A percentile compares a stretch with the other conserved stretches of the same genome.
Evolutionary conservation across 2,888 invertebrate genomes (phyloP).

Genomic region (Caenorhabditis japonica): DNA sequence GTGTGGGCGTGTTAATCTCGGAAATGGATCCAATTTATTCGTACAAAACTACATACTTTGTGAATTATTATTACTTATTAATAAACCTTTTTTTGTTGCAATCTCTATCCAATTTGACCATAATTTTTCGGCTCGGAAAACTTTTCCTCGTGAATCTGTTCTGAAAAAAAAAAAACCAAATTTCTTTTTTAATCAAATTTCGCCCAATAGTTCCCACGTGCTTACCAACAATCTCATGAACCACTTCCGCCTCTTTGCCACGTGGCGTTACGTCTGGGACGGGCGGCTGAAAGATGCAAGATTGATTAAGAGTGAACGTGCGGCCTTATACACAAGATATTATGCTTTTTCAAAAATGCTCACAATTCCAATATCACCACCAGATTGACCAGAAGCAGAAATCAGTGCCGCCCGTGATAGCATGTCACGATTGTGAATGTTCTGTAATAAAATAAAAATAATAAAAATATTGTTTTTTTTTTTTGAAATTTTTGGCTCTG

Average conservation of each 20-base stretch:
- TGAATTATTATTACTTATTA: too few species aligned
- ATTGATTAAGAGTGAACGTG: slow-evolving; percentile 2
- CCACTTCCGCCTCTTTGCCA: slow-evolving; percentile 19
- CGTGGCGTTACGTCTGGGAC: slow-evolving; percentile 23
- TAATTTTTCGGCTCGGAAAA: slow-evolving; percentile 4
- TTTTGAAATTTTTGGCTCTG: too few species aligned
- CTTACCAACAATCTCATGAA: slow-evolving; percentile 31
- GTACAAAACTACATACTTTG: too few species aligned
- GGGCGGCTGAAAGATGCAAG: background rate
- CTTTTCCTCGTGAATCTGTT: slow-evolving; percentile 8
- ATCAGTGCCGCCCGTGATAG: slow-evolving; percentile 1
- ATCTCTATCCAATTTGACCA: too few species aligned
- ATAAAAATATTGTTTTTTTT: too few species aligned
- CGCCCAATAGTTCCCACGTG: background rate
- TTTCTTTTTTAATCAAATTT: background rate
- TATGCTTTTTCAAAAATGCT: background rate
- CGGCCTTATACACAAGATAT: too few species aligned
- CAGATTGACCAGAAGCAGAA: background rate
- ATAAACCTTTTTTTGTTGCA: too few species aligned
- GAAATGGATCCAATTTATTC: too few species aligned
- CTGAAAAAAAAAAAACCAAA: slow-evolving; percentile 4
- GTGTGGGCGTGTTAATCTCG: too few species aligned
- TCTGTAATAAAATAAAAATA: slow-evolving; percentile 4
- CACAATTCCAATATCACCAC: background rate
- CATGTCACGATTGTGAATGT: slow-evolving; percentile 16